Conservation (phyloP, 2,888 invertebrate genomes). For the Macrophya alboannulata region DNA sequence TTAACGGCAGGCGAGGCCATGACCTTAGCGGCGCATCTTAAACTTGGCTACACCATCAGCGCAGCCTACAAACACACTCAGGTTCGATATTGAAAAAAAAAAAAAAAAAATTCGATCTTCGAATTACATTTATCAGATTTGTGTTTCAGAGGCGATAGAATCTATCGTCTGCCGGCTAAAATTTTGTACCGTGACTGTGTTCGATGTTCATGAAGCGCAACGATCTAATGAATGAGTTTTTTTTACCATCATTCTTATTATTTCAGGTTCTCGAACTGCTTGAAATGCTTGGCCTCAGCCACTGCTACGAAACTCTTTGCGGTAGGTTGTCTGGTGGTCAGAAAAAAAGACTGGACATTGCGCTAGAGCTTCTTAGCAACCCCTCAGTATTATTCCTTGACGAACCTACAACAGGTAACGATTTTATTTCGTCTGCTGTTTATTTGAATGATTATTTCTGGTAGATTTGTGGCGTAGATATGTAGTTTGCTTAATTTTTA, state of each 20-base stretch:
- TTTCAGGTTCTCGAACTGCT: slow-evolving; percentile 88
- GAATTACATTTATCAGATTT: not conserved
- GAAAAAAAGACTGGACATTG: slow-evolving; percentile 90
- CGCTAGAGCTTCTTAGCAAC: slow-evolving; percentile 92
- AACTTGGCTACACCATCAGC: slow-evolving; percentile 87
- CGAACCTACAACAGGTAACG: slow-evolving; percentile 89
- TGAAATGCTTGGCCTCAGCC: slow-evolving; percentile 87
- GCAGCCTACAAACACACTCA: slow-evolving; percentile 87
- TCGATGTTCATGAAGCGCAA: not conserved
- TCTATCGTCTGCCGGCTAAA: not conserved
- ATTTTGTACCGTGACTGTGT: not conserved
- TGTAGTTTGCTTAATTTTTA: not conserved
- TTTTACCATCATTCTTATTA: slow-evolving; percentile 58
- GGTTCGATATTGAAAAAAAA: slow-evolving; percentile 83
- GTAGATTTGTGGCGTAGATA: not conserved
- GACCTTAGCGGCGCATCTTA: slow-evolving; percentile 91
- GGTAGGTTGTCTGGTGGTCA: slow-evolving; percentile 92
- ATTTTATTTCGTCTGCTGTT: slow-evolving; percentile 70
- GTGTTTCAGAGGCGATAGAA: not conserved
- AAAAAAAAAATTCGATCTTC: not conserved
- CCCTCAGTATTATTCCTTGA: slow-evolving; percentile 94
- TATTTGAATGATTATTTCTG: not conserved
- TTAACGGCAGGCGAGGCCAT: slow-evolving; percentile 92
- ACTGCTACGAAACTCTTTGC: slow-evolving; percentile 86
- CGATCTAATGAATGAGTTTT: slow-evolving; percentile 13